phyloP scores from a whole-genome alignment of 64 coral and sea anemone species.

The Montipora sp. region DNA sequence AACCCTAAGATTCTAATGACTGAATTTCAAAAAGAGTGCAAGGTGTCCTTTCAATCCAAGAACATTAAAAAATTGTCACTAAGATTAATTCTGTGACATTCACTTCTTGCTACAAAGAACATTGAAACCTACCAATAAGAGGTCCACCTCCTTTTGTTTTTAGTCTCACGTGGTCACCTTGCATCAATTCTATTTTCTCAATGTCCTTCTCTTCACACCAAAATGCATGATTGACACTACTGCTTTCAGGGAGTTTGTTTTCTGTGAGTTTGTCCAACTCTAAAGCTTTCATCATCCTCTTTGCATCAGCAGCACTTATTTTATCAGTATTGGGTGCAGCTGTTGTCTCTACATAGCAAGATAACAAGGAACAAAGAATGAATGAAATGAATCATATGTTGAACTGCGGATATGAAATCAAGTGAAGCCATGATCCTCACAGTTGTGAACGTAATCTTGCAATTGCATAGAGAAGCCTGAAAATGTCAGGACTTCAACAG shows the following conservation, averaged over 20 bases:
- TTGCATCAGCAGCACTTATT: constrained; percentile 55
- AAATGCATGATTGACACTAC: constrained; percentile 68
- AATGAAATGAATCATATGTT: no score
- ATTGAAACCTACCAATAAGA: constrained; percentile 65
- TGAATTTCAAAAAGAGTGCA: no score
- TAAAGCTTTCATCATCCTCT: constrained; percentile 46
- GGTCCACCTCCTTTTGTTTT: constrained; percentile 80
- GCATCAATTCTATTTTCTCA: constrained; percentile 72
- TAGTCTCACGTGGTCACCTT: constrained; percentile 71
- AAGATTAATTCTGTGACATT: no score
- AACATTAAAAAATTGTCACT: no score
- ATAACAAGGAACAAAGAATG: no score
- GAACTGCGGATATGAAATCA: no score
- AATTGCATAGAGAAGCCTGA: no score
- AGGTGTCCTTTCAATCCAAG: no score
- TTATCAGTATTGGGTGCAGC: constrained; percentile 67
- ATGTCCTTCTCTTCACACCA: constrained; percentile 89
- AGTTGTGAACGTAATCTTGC: no score
- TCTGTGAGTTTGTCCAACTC: constrained; percentile 68
- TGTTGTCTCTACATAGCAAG: constrained; percentile 50
- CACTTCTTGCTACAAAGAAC: background rate
- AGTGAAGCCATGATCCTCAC: no score
- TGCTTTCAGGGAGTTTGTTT: constrained; percentile 42
- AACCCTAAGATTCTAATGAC: no score
- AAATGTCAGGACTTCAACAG: no score